phyloP scores from a whole-genome alignment of 2,113 vertebrate genomes.

The Dasyornis broadbenti region DNA sequence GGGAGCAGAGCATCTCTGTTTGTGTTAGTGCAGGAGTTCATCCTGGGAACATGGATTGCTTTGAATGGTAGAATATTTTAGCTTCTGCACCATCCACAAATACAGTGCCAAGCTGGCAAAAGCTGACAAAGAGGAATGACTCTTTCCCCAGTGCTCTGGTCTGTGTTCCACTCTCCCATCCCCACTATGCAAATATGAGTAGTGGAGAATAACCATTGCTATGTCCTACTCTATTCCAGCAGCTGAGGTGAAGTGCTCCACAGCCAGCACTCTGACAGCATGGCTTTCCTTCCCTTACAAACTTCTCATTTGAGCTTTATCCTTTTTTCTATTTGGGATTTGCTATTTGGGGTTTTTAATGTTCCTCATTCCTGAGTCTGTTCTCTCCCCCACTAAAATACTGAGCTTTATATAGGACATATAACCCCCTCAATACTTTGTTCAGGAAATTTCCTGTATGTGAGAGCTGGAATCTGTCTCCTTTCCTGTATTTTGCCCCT shows the following conservation, averaged over 20 bases:
- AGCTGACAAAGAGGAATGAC: background rate
- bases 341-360: background rate
- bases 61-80: background rate
- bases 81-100: background rate
- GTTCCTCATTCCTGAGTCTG: background rate
- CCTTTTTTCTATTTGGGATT: background rate
- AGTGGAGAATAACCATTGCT: background rate
- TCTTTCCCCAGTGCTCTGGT: background rate
- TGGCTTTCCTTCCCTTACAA: background rate
- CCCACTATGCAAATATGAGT: rapidly evolving
- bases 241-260: background rate
- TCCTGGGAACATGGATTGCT: background rate
- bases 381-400: background rate
- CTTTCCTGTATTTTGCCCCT: background rate
- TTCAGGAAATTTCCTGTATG: background rate
- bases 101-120: background rate
- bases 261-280: background rate
- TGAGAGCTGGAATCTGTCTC: background rate
- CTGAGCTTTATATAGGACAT: background rate
- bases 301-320: background rate
- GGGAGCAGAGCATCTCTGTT: background rate
- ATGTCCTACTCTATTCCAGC: background rate
- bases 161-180: background rate
- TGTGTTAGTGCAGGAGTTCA: background rate
- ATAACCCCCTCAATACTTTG: background rate